Evolutionary conservation across 2,797 vertebrate genomes (phyloP), one percentile per base, ranked within the genome.

Genomic region (Dromococcyx pavoninus): DNA sequence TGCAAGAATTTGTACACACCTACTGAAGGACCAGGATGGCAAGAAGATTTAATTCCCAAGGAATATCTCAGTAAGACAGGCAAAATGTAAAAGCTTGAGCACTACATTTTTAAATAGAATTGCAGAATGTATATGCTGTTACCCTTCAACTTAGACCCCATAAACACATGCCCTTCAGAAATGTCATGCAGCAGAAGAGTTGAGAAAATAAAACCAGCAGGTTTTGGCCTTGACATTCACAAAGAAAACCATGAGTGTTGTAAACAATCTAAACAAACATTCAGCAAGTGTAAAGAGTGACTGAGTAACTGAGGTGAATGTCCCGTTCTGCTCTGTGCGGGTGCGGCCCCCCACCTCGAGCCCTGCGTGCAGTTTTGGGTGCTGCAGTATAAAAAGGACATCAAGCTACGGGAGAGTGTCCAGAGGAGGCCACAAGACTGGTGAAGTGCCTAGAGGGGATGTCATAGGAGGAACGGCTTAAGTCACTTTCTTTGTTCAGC

Each of bases 151-250:
- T 16, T 6, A 79, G 37, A 67, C 13, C 30, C 10, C 21, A n/a
- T 9, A 37, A 64, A 53, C 35, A 61, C 5, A 33, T 1, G 14
- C 23, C 21, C 1, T 0, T 48, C 65, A 56, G 39, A 91, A 65
- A 12, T 41, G 25, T 50, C 1, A 0, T 3, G 25, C 18, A 56
- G 41, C 21, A 71, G 28, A 53, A 6, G 2, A 80, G 33, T 1
- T 13, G 11, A 70, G 30, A n/a, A 61, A 83, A 56, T 8, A 53
- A 35, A 27, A 16, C 10, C 33, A 24, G 41, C 27, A 75, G 27
- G 30, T 77, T 37, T 28, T 62, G n/a, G 11, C 41, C 16, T 51
- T 17, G 35, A 28, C 17, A 62, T 14, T 77, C 10, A 9, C 35
- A 78, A 73, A 22, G 22, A 69, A 84, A 61, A 46, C 28, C 66